phyloP scores from a whole-genome alignment of 2,797 vertebrate genomes.

The Bufotes viridis region DNA sequence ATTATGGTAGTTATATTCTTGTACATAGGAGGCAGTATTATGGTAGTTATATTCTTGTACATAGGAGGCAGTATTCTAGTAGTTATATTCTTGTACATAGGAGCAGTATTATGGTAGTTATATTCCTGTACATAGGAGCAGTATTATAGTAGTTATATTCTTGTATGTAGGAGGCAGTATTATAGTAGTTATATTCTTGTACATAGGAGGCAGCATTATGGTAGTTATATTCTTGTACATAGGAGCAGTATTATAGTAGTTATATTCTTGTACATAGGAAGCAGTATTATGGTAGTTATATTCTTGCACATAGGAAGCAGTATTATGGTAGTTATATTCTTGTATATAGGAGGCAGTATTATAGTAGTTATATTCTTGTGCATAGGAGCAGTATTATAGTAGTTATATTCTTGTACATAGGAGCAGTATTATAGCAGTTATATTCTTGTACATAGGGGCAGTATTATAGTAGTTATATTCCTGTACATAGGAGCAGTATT shows the following conservation, averaged over 20 bases:
- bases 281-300: not conserved
- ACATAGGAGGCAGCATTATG: not conserved
- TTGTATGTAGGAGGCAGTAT: not conserved
- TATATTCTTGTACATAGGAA: no score
- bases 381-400: not conserved
- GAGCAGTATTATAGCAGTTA: not conserved
- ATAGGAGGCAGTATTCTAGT: no score
- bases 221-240: no score
- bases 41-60: no score
- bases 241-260: no score
- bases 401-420: conserved; percentile 6
- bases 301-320: not conserved
- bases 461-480: conserved; percentile 10
- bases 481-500: not conserved
- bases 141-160: no score
- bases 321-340: not conserved
- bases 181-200: not conserved
- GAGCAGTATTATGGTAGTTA: no score
- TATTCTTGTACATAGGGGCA: not conserved
- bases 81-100: no score
- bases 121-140: no score
- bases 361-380: not conserved
- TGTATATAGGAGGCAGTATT: not conserved
- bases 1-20: conserved; percentile 15
- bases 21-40: not conserved